These are phyloP conservation scores for Phyllotis vaccarum DNA, from an alignment of 2,797 vertebrate species.

Conservation along the genomic window DNA sequence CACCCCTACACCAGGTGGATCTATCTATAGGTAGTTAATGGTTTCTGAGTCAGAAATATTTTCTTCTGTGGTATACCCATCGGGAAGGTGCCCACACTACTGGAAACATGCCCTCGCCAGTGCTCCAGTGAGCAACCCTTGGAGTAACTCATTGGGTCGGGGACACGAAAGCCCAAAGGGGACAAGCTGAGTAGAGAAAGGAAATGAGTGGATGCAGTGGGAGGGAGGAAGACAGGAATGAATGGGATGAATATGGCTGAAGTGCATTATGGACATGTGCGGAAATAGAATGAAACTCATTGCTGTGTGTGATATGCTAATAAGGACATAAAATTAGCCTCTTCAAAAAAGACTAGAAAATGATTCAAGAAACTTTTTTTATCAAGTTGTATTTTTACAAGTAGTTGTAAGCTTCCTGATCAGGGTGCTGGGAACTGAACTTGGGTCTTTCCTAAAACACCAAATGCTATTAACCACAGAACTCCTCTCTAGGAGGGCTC, in stretches of 20 bases:
- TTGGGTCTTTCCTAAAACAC: neutral
- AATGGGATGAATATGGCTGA: neutral
- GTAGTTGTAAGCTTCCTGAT: neutral
- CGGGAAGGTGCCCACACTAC: neutral
- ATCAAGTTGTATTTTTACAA: neutral
- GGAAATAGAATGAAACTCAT: neutral
- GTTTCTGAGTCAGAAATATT: neutral
- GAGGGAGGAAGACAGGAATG: neutral
- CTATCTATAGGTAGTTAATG: neutral
- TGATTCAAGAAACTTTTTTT: neutral
- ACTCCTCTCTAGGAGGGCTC: too few species aligned
- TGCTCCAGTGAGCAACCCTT: neutral
- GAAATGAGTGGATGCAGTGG: too few species aligned
- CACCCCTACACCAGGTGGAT: accelerated
- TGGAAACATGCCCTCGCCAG: neutral
- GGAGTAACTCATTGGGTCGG: neutral
- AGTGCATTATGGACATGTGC: neutral
- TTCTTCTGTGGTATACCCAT: neutral
- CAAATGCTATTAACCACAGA: too few species aligned
- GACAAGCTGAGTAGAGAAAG: neutral
- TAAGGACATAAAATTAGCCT: neutral
- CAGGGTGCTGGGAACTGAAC: neutral
- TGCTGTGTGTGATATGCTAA: neutral
- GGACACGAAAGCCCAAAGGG: neutral
- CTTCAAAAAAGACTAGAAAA: conserved; percentile 86